Percentiles rank a stretch among this genome's conserved stretches.
Conservation (phyloP, 2,113 vertebrate species). For the Lepus europaeus region DNA sequence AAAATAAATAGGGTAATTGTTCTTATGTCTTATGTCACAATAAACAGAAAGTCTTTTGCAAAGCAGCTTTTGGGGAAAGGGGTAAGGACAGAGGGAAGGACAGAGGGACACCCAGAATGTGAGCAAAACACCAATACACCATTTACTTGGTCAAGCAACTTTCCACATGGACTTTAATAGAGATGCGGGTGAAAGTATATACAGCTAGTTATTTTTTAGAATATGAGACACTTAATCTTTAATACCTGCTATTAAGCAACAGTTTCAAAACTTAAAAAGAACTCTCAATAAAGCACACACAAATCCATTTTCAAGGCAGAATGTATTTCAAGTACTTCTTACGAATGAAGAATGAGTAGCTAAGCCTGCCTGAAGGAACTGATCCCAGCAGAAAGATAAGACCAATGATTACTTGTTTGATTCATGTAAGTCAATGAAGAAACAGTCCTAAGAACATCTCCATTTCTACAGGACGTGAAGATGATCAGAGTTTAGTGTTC, state of each 20-base stretch:
- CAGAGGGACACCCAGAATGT: background rate
- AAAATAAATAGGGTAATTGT: background rate
- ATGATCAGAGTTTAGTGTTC: background rate
- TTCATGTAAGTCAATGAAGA: background rate
- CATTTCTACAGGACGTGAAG: constrained; percentile 11
- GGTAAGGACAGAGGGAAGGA: background rate
- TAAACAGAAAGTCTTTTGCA: background rate
- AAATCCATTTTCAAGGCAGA: constrained; percentile 64
- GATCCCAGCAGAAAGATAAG: constrained; percentile 20
- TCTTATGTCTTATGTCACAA: background rate
- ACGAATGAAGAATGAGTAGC: background rate
- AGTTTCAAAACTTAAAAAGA: constrained; percentile 50
- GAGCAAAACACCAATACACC: background rate
- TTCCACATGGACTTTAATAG: background rate
- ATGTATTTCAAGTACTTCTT: constrained; percentile 46
- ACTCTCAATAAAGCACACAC: constrained; percentile 39
- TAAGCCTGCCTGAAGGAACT: constrained; percentile 13
- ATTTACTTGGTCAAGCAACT: background rate
- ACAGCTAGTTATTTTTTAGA: constrained; percentile 29
- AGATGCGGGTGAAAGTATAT: background rate
- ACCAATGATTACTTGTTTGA: constrained; percentile 31
- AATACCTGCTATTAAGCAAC: background rate
- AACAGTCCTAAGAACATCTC: background rate
- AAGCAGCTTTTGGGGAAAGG: background rate
- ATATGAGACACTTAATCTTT: constrained; percentile 9